Evolutionary conservation across 1,140 invertebrate species (phyloP).

Genomic region (Pemphigus obesinymphae): DNA sequence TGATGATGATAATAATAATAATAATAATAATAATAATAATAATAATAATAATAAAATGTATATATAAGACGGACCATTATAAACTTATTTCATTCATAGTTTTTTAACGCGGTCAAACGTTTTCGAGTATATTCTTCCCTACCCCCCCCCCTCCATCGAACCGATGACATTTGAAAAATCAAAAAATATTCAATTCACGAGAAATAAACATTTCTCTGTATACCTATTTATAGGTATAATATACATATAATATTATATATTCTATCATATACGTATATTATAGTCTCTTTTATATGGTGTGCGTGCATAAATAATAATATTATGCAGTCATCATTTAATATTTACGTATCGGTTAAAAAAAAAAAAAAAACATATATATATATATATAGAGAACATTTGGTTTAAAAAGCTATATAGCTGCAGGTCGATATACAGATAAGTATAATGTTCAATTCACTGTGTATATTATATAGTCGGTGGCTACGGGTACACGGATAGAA

Average conservation of each 20-base stretch:
- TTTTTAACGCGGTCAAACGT: constrained; percentile 3
- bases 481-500: no score
- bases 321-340: constrained; percentile 15
- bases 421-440: no score
- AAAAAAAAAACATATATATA: no score
- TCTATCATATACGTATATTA: no score
- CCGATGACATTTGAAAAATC: constrained; percentile 6
- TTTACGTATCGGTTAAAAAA: no score
- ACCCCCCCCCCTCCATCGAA: not conserved
- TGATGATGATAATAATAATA: no score
- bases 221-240: not conserved
- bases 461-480: no score
- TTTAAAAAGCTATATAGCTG: no score
- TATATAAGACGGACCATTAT: not conserved
- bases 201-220: not conserved
- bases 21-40: no score
- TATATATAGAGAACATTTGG: not conserved
- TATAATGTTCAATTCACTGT: no score
- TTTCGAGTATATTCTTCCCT: no score
- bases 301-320: not conserved
- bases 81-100: constrained; percentile 25
- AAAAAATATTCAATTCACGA: not conserved
- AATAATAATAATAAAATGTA: constrained; percentile 5
- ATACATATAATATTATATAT: no score
- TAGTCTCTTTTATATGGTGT: not conserved